phyloP scores from a whole-genome alignment of 2,797 vertebrate genomes.

The Rhabdophis nuchalis region DNA sequence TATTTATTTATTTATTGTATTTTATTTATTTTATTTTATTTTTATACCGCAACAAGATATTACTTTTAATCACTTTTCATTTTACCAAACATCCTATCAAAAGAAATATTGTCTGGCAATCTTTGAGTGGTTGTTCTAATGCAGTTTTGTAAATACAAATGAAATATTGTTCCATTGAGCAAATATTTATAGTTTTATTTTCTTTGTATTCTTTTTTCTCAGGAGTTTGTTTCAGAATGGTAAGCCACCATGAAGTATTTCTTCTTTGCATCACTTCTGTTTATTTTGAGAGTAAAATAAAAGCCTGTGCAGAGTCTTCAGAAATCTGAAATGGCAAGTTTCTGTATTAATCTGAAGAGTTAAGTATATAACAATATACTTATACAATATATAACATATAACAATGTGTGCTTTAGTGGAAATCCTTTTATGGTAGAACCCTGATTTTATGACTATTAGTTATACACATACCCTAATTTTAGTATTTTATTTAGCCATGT shows the following conservation, averaged over 20 bases:
- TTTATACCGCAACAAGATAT: too few species aligned
- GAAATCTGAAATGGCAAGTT: neutral
- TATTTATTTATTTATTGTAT: too few species aligned
- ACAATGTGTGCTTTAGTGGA: neutral
- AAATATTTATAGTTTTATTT: slow-evolving; percentile 14
- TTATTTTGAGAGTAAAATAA: slow-evolving; percentile 58
- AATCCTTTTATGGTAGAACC: neutral
- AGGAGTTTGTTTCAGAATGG: slow-evolving; percentile 96
- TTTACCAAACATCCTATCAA: neutral
- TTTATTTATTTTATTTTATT: too few species aligned
- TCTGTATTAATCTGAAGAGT: neutral
- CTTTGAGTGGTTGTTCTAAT: neutral
- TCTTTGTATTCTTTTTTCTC: slow-evolving; percentile 45
- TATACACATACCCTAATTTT: neutral
- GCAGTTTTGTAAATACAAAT: neutral
- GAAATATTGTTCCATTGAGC: neutral
- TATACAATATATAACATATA: too few species aligned
- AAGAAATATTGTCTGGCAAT: neutral
- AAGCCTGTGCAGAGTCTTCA: neutral
- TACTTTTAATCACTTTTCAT: neutral
- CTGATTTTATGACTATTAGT: slow-evolving; percentile 13
- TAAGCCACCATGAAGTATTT: slow-evolving; percentile 71
- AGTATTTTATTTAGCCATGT: neutral
- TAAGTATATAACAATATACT: too few species aligned
- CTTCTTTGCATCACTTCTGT: neutral